phyloP scores from a whole-genome alignment of 2,797 vertebrate genomes.

The Acanthiza pusilla region DNA sequence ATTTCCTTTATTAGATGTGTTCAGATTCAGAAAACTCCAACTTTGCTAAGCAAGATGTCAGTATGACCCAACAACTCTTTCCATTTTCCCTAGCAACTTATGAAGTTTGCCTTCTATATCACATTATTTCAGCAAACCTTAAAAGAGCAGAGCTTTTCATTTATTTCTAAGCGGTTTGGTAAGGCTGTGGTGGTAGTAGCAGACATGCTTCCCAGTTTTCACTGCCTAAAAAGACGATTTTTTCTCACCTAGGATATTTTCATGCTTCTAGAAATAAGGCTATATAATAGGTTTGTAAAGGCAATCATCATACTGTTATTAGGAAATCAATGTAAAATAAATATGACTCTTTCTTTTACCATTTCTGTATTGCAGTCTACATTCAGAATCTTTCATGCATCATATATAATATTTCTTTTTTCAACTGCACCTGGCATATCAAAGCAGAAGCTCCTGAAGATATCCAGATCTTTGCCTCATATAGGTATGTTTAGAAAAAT shows the following conservation, averaged over 20 bases:
- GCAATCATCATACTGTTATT: not conserved
- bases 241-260: not conserved
- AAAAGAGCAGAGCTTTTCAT: not conserved
- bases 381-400: slow-evolving; percentile 62
- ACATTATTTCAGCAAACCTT: not conserved
- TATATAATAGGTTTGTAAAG: not conserved
- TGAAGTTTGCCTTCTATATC: not conserved
- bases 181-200: not conserved
- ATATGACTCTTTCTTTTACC: rapidly evolving
- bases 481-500: not conserved
- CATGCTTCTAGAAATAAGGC: not conserved
- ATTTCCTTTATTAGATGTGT: not conserved
- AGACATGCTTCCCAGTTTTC: not conserved
- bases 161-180: not conserved
- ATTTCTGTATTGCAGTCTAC: slow-evolving; percentile 48
- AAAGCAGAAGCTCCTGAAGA: slow-evolving; percentile 41
- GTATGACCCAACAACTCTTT: not conserved
- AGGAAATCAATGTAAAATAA: not conserved
- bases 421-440: slow-evolving; percentile 67
- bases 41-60: not conserved
- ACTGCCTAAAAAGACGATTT: not conserved
- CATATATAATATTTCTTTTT: slow-evolving; percentile 53
- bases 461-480: not conserved
- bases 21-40: not conserved
- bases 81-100: not conserved